These are phyloP conservation scores for Platyrinchus mystaceus DNA, from an alignment of 2,797 vertebrate species.

Conservation along the genomic window DNA sequence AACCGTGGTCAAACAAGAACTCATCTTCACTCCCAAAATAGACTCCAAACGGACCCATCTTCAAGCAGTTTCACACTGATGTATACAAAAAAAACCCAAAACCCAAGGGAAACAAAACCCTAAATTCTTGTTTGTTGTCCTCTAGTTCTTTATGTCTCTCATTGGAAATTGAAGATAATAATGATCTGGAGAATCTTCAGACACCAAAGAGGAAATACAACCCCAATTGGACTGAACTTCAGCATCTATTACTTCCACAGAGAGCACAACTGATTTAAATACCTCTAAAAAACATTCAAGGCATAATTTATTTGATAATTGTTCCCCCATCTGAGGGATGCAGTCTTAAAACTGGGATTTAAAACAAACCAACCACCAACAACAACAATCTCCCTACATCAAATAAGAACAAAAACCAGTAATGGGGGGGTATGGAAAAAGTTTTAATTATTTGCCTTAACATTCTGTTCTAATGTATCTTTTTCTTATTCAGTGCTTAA, in stretches of 20 bases:
- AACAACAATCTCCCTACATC: no score
- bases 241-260: background rate
- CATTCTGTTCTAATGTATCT: background rate
- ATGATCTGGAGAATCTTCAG: background rate
- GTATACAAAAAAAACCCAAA: background rate
- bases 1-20: background rate
- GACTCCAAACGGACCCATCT: background rate
- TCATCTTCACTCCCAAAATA: background rate
- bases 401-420: background rate
- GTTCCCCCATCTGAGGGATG: background rate
- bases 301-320: background rate
- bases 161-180: background rate
- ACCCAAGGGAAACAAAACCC: accelerated
- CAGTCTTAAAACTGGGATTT: background rate
- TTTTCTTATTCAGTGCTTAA: background rate
- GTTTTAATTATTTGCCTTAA: background rate
- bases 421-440: accelerated
- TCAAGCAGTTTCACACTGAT: accelerated
- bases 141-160: background rate
- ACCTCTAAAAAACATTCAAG: background rate
- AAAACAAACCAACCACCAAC: background rate
- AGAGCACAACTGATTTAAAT: background rate
- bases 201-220: background rate
- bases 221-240: background rate
- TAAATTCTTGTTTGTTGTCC: background rate